phyloP scores from a whole-genome alignment of 1,140 invertebrate genomes.

The Drosophila orena region DNA sequence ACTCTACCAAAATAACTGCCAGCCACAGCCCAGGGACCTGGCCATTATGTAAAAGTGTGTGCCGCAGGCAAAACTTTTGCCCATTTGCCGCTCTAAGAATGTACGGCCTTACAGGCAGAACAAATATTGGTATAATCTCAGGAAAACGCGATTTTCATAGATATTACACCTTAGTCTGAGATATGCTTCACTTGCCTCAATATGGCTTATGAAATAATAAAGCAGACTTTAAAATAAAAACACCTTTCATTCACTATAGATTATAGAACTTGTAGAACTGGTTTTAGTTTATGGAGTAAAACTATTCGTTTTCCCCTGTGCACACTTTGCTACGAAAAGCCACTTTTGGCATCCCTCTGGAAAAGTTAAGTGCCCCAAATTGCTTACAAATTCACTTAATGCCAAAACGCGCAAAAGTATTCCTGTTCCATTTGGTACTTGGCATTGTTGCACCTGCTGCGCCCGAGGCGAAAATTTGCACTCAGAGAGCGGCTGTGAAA shows the following conservation, averaged over 20 bases:
- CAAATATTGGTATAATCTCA: background rate
- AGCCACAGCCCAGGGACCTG: conserved; percentile 14
- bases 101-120: conserved; percentile 5
- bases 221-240: too few relatives aligned
- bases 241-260: too few relatives aligned
- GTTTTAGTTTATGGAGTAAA: background rate
- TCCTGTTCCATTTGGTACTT: conserved; percentile 17
- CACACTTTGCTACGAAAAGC: conserved; percentile 18
- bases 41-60: conserved; percentile 37
- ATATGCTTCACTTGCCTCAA: too few relatives aligned
- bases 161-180: too few relatives aligned
- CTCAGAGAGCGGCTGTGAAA: background rate
- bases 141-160: background rate
- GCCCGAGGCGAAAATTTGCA: conserved; percentile 16
- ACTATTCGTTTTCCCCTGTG: background rate
- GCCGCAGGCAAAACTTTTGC: conserved; percentile 26
- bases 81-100: conserved; percentile 42
- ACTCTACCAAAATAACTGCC: conserved; percentile 20
- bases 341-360: conserved; percentile 4
- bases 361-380: conserved; percentile 51
- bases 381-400: conserved; percentile 71
- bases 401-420: conserved; percentile 47
- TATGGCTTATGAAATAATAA: too few relatives aligned
- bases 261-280: too few relatives aligned
- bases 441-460: conserved; percentile 33